A percentile compares a stretch with the other conserved stretches of the same genome.
Evolutionary conservation across 2,797 vertebrate genomes (phyloP).

Genomic region (Emys orbicularis): DNA sequence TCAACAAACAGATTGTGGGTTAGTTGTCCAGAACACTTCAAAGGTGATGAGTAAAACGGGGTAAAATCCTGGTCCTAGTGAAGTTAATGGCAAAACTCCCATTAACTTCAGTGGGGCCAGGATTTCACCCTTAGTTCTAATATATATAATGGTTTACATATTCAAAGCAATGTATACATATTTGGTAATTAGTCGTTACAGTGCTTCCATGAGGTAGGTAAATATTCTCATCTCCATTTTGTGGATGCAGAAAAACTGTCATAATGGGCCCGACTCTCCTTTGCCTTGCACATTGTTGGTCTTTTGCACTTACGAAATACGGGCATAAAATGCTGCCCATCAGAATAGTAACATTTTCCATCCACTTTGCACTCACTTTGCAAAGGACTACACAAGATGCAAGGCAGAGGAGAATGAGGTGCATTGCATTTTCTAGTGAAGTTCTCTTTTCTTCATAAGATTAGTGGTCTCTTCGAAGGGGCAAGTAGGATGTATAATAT

Average conservation of each 20-base stretch:
- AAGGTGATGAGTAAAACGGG: background rate
- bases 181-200: background rate
- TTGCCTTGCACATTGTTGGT: background rate
- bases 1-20: background rate
- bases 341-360: background rate
- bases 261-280: background rate
- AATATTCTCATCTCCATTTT: background rate
- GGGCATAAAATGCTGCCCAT: background rate
- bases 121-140: background rate
- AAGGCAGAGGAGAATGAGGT: background rate
- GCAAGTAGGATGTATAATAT: slow-evolving; percentile 47
- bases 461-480: slow-evolving; percentile 59
- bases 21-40: background rate
- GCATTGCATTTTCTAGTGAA: slow-evolving; percentile 54
- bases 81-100: background rate
- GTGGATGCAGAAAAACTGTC: background rate
- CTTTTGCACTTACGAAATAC: slow-evolving; percentile 4
- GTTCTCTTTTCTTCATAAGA: slow-evolving; percentile 7
- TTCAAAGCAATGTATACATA: background rate
- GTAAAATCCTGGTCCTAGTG: background rate
- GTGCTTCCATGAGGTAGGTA: background rate
- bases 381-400: background rate
- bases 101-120: background rate
- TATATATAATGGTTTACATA: background rate
- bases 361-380: background rate